Conservation (phyloP, 2,888 invertebrate genomes). For the Epinotia nisella region DNA sequence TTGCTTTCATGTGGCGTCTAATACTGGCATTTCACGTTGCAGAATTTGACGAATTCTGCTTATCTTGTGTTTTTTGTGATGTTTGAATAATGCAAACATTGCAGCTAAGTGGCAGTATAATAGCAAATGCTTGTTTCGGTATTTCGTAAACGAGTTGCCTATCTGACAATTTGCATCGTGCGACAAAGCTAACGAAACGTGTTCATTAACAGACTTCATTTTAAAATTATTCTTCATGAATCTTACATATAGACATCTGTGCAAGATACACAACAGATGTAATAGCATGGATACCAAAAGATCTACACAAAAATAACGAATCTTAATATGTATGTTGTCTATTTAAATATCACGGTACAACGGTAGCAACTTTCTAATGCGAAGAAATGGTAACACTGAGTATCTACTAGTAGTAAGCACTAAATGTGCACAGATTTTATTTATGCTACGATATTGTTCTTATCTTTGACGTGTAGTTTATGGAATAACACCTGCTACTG, state of each 20-base stretch:
- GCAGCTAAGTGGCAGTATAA: conserved; percentile 1
- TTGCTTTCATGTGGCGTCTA: conserved; percentile 13
- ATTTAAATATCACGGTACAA: no score
- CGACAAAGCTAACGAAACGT: background rate
- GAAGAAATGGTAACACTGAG: background rate
- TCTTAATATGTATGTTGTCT: no score
- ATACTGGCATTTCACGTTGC: background rate
- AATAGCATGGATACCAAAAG: no score
- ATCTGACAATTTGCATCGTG: background rate
- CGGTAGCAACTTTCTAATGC: background rate
- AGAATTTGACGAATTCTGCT: background rate
- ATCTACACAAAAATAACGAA: no score
- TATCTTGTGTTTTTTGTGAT: background rate
- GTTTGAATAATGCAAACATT: background rate
- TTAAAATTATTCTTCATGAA: background rate
- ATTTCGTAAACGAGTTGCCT: background rate
- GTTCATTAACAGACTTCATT: no score
- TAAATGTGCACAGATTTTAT: background rate
- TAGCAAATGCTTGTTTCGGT: conserved; percentile 13
- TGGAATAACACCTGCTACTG: background rate
- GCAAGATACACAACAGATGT: no score
- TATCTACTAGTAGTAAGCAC: background rate
- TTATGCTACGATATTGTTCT: background rate
- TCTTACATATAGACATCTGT: background rate
- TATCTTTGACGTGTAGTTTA: background rate